These are phyloP conservation scores for Eciton burchellii DNA, from an alignment of 1,140 invertebrate species.

Conservation along the genomic window DNA sequence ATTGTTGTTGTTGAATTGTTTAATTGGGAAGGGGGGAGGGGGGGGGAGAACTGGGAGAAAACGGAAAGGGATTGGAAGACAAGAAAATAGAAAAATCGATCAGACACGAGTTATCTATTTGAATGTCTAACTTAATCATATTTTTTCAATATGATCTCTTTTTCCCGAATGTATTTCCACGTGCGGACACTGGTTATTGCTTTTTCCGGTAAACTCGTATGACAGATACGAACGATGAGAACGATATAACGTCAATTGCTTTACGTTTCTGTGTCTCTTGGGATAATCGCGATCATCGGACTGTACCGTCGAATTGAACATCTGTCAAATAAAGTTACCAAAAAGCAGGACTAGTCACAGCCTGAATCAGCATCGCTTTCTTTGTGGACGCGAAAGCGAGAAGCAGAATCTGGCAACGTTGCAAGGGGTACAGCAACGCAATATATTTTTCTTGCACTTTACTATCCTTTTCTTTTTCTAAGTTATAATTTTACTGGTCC, in stretches of 20 bases:
- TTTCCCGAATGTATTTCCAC: slow-evolving; percentile 53
- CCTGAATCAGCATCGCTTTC: slow-evolving; percentile 44
- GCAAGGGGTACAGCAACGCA: slow-evolving; percentile 47
- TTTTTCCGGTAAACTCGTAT: slow-evolving; percentile 57
- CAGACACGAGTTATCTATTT: too few species aligned
- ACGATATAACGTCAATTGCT: slow-evolving; percentile 31
- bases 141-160: slow-evolving; percentile 19
- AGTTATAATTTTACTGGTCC: neutral
- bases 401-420: slow-evolving; percentile 69
- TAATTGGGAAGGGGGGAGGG: slow-evolving; percentile 28
- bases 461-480: slow-evolving; percentile 17
- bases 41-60: neutral
- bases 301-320: neutral
- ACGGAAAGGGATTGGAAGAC: too few species aligned
- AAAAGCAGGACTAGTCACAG: slow-evolving; percentile 57
- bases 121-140: slow-evolving; percentile 16
- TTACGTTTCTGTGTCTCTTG: slow-evolving; percentile 21
- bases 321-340: slow-evolving; percentile 68
- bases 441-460: slow-evolving; percentile 39
- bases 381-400: slow-evolving; percentile 34
- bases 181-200: slow-evolving; percentile 57
- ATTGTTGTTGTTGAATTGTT: slow-evolving; percentile 59
- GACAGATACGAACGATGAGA: slow-evolving; percentile 50
- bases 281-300: neutral
- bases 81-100: too few species aligned